These are phyloP conservation scores for Xestoiulus laeticollis DNA, from an alignment of 2,888 invertebrate species.

Conservation along the genomic window DNA sequence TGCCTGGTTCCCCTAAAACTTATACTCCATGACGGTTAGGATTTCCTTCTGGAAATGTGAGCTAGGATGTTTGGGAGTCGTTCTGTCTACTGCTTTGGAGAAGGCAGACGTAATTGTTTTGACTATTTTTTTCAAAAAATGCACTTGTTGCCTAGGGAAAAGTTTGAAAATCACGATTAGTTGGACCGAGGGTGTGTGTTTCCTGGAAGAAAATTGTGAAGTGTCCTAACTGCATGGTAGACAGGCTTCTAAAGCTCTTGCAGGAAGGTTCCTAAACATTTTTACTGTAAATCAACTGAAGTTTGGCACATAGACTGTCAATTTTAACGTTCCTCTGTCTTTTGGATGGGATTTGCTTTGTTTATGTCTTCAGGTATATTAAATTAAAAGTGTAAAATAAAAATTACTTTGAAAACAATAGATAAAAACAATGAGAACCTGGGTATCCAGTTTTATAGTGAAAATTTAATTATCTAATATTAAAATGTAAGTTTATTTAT, in stretches of 20 bases:
- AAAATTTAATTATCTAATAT: no score
- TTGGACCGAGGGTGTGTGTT: background rate
- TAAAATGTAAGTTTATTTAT: no score
- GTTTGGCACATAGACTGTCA: background rate
- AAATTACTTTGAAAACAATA: no score
- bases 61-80: conserved; percentile 5
- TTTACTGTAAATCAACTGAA: background rate
- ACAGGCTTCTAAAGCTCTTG: background rate
- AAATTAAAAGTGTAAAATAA: no score
- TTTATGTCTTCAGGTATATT: no score
- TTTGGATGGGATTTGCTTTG: no score
- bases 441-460: no score
- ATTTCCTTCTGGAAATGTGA: background rate
- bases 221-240: background rate
- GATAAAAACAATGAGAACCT: no score
- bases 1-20: background rate
- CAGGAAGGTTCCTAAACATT: background rate
- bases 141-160: background rate
- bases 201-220: background rate
- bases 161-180: background rate
- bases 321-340: no score
- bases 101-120: background rate
- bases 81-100: background rate
- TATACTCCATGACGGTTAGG: background rate
- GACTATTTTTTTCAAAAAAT: background rate